phyloP scores from a whole-genome alignment of 1,140 invertebrate species.

The Panulirus ornatus region DNA sequence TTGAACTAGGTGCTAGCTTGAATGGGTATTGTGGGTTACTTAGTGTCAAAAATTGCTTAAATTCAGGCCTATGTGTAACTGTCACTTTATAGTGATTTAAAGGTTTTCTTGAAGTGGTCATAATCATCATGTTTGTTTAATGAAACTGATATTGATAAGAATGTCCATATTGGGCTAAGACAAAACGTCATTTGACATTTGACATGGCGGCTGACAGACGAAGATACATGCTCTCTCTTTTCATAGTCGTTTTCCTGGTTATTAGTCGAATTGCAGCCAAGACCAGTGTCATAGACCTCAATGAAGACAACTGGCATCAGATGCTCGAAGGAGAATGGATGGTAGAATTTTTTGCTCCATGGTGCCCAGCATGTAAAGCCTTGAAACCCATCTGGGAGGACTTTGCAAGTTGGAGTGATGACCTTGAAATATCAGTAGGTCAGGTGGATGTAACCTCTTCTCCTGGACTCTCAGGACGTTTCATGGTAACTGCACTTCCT shows the following conservation, averaged over 20 bases:
- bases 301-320: constrained; percentile 92
- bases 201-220: constrained; percentile 72
- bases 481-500: constrained; percentile 98
- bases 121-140: too few relatives aligned
- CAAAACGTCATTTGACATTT: too few relatives aligned
- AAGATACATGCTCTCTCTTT: constrained; percentile 42
- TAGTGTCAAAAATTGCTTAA: too few relatives aligned
- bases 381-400: constrained; percentile 93
- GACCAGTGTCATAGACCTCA: constrained; percentile 80
- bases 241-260: constrained; percentile 26
- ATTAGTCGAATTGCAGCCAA: constrained; percentile 35
- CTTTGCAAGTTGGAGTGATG: constrained; percentile 88
- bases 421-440: constrained; percentile 91
- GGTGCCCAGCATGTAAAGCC: constrained; percentile 98
- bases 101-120: too few relatives aligned
- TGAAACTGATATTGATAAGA: too few relatives aligned
- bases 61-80: too few relatives aligned
- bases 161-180: too few relatives aligned
- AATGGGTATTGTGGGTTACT: too few relatives aligned
- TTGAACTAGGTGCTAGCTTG: too few relatives aligned
- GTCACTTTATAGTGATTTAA: too few relatives aligned
- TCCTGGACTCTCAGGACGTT: constrained; percentile 95
- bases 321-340: constrained; percentile 96
- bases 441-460: constrained; percentile 94
- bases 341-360: constrained; percentile 98